Evolutionary conservation across 2,797 vertebrate genomes (phyloP), one percentile per base, ranked within the genome.

Genomic region (Triplophysa yarkandensis): DNA sequence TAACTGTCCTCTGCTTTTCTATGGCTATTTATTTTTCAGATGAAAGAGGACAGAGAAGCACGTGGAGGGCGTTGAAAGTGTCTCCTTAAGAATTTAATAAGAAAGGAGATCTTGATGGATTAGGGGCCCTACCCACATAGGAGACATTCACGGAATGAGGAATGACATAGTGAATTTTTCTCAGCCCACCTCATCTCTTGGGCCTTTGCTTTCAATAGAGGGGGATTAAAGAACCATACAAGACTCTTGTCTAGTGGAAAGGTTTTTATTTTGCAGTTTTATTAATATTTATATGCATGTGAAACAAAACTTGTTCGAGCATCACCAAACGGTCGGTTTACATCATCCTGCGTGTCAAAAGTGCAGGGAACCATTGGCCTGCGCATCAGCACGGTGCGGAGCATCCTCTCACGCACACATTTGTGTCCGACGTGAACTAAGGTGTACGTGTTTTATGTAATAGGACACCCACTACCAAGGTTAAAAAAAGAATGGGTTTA

Each of bases 81-180:
- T 91, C 90, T 92, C 88, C 87, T 90, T 87, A 90, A 90, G 89
- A 92, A 91, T 92, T 89, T 93, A 92, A 93, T 93, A 92, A 92
- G 90, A 92, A 91, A 91, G 88, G 86, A 89, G 88, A 93, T 91
- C 84, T 89, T 93, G 91, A 93, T 92, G 91, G 90, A 93, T 93
- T 92, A 90, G 87, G 89, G 87, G 87, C 88, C 87, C 90, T 91
- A 89, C 90, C 87, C 88, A 90, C 85, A 87, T 88, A 87, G 86
- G 87, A 92, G 90, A 92, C 89, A 91, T 89, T 91, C 91, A 89
- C 86, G 87, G 82, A 92, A 91, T 92, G 92, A 92, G 89, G 83
- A 91, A 93, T 93, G 90, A 88, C 90, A 90, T 90, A 91, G 87
- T 86, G 85, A 86, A 74, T 71, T 80, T 77, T 55, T 58, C 44